Evolutionary conservation across 2,113 vertebrate genomes (phyloP).

Genomic region (Picathartes gymnocephalus): DNA sequence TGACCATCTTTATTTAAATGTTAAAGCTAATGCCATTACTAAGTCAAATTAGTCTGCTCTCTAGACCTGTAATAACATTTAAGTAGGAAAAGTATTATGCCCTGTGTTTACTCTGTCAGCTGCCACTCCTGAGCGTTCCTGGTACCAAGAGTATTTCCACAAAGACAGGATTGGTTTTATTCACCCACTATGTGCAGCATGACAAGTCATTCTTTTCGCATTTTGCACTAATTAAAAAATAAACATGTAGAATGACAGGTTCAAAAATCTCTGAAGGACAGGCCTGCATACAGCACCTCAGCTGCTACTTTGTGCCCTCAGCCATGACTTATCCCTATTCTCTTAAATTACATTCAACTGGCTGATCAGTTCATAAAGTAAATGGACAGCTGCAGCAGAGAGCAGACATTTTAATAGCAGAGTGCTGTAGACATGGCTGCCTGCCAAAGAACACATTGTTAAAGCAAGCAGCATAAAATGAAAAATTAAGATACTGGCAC

Average conservation of each 20-base stretch:
- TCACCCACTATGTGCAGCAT: neutral
- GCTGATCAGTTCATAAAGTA: slow-evolving; percentile 45
- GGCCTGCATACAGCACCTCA: neutral
- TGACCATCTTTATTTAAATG: neutral
- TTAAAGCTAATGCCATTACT: neutral
- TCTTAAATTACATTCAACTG: slow-evolving; percentile 1
- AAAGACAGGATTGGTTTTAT: neutral
- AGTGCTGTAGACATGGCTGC: slow-evolving; percentile 9
- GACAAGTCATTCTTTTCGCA: neutral
- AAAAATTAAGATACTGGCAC: slow-evolving; percentile 54
- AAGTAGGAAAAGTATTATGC: neutral
- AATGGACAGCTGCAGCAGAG: slow-evolving; percentile 46
- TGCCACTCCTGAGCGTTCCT: neutral
- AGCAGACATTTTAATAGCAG: slow-evolving; percentile 31
- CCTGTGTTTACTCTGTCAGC: neutral
- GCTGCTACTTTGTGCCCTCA: neutral
- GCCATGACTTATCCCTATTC: neutral
- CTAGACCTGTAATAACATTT: neutral
- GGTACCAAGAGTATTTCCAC: neutral
- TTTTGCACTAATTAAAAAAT: neutral
- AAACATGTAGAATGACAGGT: neutral
- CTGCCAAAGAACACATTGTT: slow-evolving; percentile 58
- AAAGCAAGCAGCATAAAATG: slow-evolving; percentile 53
- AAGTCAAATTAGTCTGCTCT: neutral
- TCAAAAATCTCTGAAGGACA: slow-evolving; percentile 33